Evolutionary conservation across 1,140 invertebrate genomes (phyloP).

Genomic region (Diabrotica undecimpunctata): DNA sequence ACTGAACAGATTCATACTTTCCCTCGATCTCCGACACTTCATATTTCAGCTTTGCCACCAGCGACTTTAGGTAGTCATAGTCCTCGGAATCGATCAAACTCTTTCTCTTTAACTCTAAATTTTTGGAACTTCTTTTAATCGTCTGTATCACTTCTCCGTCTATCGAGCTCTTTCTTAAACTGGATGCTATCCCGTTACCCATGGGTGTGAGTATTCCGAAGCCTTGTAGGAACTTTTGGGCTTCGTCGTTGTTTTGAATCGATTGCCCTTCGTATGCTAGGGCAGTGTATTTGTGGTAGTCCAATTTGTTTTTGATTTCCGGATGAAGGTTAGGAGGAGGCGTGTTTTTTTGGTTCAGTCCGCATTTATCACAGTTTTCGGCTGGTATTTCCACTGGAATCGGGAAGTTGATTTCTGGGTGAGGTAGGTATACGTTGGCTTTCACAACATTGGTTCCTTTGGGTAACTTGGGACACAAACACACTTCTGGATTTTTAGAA

Average conservation of each 20-base stretch:
- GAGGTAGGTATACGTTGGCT: slow-evolving; percentile 36
- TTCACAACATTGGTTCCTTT: slow-evolving; percentile 23
- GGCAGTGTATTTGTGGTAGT: slow-evolving; percentile 40
- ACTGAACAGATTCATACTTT: slow-evolving; percentile 39
- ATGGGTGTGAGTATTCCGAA: slow-evolving; percentile 43
- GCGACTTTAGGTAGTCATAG: slow-evolving; percentile 42
- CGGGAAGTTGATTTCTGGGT: slow-evolving; percentile 42
- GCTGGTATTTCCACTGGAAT: slow-evolving; percentile 33
- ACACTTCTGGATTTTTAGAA: slow-evolving; percentile 8
- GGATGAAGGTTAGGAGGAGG: slow-evolving; percentile 29
- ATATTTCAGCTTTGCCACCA: slow-evolving; percentile 45
- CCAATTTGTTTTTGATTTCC: slow-evolving; percentile 37
- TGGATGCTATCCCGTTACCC: slow-evolving; percentile 42
- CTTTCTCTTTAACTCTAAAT: slow-evolving; percentile 22
- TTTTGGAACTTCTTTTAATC: slow-evolving; percentile 37
- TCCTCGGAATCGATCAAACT: slow-evolving; percentile 31
- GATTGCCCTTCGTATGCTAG: slow-evolving; percentile 9
- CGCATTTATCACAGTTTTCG: slow-evolving; percentile 23
- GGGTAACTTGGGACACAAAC: not conserved
- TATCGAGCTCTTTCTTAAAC: slow-evolving; percentile 24
- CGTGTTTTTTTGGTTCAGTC: slow-evolving; percentile 24
- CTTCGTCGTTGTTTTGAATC: slow-evolving; percentile 27
- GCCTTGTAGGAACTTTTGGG: slow-evolving; percentile 42
- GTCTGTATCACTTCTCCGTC: slow-evolving; percentile 27
- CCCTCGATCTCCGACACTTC: slow-evolving; percentile 46